phyloP scores from a whole-genome alignment of 1,140 invertebrate species.

The Sminthurides bifidus region DNA sequence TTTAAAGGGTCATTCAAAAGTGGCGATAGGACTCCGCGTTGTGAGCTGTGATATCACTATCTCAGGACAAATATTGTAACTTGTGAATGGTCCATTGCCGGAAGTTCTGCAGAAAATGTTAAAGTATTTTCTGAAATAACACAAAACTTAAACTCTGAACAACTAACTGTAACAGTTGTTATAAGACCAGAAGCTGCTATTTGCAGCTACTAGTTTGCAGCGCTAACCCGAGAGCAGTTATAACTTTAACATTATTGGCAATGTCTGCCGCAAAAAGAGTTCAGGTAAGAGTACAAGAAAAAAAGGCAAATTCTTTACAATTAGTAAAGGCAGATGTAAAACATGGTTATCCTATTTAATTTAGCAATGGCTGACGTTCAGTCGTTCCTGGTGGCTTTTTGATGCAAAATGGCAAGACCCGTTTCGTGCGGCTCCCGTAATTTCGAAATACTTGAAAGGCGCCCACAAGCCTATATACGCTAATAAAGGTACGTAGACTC shows the following conservation, averaged over 20 bases:
- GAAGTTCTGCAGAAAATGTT: too few species aligned
- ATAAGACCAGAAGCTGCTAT: not conserved
- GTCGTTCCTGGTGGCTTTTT: conserved; percentile 81
- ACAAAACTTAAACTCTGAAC: too few species aligned
- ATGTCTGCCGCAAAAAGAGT: conserved; percentile 24
- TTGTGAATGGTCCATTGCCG: too few species aligned
- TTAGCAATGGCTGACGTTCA: conserved; percentile 93
- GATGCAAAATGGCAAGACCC: conserved; percentile 95
- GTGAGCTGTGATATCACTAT: too few species aligned
- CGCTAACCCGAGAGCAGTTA: not conserved
- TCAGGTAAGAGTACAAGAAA: conserved; percentile 13
- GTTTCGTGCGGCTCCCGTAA: conserved; percentile 58
- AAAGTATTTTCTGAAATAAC: too few species aligned
- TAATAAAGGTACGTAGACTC: conserved; percentile 1
- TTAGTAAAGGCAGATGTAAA: conserved; percentile 3
- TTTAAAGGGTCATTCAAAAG: too few species aligned
- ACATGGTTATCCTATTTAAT: conserved; percentile 30
- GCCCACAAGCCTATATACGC: conserved; percentile 81
- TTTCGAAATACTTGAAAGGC: conserved; percentile 71
- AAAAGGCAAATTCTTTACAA: not conserved
- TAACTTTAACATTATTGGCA: not conserved
- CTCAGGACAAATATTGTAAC: too few species aligned
- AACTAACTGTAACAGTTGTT: not conserved
- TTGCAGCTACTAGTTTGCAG: not conserved
- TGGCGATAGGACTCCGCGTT: too few species aligned